Evolutionary conservation across 2,113 vertebrate species (phyloP), one percentile per base, ranked within the genome.

Genomic region (Cyphomyrus discorhynchus): DNA sequence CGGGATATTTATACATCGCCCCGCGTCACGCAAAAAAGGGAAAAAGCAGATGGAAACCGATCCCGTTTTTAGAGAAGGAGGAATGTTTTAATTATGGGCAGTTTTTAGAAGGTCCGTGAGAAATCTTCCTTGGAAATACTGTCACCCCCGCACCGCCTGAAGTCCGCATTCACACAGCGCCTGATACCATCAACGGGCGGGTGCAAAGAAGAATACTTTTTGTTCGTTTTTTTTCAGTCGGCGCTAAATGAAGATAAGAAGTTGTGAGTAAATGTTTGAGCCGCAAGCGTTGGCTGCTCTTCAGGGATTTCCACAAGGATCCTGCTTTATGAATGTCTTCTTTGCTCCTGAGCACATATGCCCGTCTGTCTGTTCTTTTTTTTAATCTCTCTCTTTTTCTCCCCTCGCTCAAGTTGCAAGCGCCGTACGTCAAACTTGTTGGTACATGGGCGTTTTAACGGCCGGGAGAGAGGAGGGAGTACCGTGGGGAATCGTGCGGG

Each of bases 241-340:
- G 82, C 93, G 93, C 93, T 95, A 94, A 95, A 95, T 93, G 92
- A 94, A 95, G 94, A 96, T 95, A 95, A 95, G 94, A 94, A 91
- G 91, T 90, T 93, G 90, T 90, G 90, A 95, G 92, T 95, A 94
- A 96, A 93, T 94, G 94, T 95, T 96, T 95, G 95, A 96, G 94
- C 94, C 91, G 89, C 89, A 42, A 91, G 93, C 93, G 93, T 95
- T 95, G 93, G 93, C 91, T 93, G 91, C 93, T 95, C 94, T 95
- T 92, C 92, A 88, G 95, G 92, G 95, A 96, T 94, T 95, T 93
- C 93, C 92, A 66, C 53, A 66, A 46, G 91, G 92, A 93, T 95
- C 94, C 94, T 93, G 92, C 85, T 87, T 53, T 89, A 92, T 90
- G 94, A 94, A 94, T 94, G 92, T 86, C 74, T 91, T 90, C 83